Percentiles rank a stretch among this genome's conserved stretches.
Conservation (phyloP, 2,113 vertebrate species). For the Naja naja region DNA sequence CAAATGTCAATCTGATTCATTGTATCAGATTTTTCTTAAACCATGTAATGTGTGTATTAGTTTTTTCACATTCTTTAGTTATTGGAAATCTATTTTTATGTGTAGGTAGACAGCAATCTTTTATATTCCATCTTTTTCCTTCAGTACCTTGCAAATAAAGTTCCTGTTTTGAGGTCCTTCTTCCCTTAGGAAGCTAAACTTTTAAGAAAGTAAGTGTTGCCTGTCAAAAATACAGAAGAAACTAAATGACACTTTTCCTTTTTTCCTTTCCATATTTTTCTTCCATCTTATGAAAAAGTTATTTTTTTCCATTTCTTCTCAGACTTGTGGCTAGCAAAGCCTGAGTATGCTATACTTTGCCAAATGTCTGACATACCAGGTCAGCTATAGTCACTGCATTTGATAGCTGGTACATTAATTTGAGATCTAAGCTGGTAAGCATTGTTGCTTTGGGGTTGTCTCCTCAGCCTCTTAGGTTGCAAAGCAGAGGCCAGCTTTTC, state of each 20-base stretch:
- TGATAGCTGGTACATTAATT: not conserved
- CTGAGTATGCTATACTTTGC: not conserved
- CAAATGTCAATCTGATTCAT: not conserved
- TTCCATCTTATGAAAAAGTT: not conserved
- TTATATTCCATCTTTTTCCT: not conserved
- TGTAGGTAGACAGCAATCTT: not conserved
- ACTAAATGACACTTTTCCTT: not conserved
- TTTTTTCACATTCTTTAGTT: conserved; percentile 46
- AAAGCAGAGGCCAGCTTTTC: not conserved
- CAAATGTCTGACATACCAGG: not conserved
- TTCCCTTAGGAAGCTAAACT: not conserved
- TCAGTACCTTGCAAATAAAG: not conserved
- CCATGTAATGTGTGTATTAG: conserved; percentile 5
- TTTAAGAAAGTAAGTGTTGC: not conserved
- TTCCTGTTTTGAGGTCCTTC: not conserved
- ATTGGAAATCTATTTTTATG: not conserved
- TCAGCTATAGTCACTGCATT: not conserved
- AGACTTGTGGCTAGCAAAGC: not conserved
- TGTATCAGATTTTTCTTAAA: conserved; percentile 1
- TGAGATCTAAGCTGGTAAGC: not conserved
- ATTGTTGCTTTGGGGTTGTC: not conserved
- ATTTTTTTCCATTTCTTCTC: not conserved
- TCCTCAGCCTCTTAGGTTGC: not conserved
- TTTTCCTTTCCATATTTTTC: not conserved
- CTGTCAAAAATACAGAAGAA: not conserved